Evolutionary conservation across 2,888 invertebrate genomes (phyloP).

Genomic region (Cephus runcator): DNA sequence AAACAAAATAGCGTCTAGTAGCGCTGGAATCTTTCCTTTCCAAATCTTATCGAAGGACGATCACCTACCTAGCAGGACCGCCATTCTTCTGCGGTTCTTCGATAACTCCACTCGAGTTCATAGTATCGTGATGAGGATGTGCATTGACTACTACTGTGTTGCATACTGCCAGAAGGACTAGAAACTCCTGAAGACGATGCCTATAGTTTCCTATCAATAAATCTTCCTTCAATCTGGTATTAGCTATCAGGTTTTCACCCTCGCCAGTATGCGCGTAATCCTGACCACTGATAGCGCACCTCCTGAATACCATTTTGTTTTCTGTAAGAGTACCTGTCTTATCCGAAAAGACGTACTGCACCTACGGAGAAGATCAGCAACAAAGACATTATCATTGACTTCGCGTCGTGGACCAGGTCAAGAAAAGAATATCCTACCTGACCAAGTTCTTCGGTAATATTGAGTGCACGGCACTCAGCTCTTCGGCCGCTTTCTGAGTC

Average conservation of each 20-base stretch:
- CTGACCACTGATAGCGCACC: constrained; percentile 88
- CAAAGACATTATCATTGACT: not conserved
- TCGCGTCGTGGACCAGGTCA: not conserved
- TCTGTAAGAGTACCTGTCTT: constrained; percentile 98
- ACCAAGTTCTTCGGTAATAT: constrained; percentile 97
- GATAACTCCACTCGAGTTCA: constrained; percentile 77
- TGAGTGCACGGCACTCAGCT: constrained; percentile 91
- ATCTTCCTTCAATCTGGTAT: constrained; percentile 67
- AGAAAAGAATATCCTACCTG: constrained; percentile 74
- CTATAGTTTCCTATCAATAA: constrained; percentile 70
- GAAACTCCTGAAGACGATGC: constrained; percentile 86
- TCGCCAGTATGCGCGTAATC: constrained; percentile 89
- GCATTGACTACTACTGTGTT: constrained; percentile 96
- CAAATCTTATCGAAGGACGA: not conserved
- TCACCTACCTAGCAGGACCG: constrained; percentile 41
- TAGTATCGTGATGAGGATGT: constrained; percentile 80
- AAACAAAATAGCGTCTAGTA: not conserved
- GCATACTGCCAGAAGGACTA: constrained; percentile 91
- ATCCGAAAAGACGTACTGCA: constrained; percentile 95
- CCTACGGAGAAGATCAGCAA: constrained; percentile 50
- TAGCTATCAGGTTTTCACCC: constrained; percentile 70
- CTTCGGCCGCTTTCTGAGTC: constrained; percentile 84
- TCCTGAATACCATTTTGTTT: constrained; percentile 96
- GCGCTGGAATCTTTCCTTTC: not conserved
- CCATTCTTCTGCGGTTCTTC: constrained; percentile 65